phyloP scores from a whole-genome alignment of 2,797 vertebrate genomes.

The Ceryle rudis region DNA sequence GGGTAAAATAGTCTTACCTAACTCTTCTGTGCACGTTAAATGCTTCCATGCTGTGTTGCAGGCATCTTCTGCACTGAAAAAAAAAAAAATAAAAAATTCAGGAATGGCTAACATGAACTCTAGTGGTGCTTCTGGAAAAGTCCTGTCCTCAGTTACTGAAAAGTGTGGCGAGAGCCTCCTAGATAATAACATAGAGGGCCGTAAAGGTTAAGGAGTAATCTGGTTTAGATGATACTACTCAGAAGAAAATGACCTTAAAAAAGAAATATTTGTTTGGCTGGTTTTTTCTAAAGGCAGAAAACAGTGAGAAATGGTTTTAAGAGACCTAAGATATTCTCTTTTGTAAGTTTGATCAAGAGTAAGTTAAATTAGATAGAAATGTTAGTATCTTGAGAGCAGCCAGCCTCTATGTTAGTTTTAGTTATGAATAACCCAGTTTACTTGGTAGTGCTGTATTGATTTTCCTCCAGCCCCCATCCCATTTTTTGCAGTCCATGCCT shows the following conservation, averaged over 20 bases:
- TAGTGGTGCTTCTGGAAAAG: background rate
- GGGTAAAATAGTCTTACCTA: slow-evolving; percentile 39
- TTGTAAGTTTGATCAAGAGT: background rate
- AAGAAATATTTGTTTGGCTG: background rate
- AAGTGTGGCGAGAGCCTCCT: background rate
- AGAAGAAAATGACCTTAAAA: background rate
- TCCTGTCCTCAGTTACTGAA: background rate
- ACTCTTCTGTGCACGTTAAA: slow-evolving; percentile 47
- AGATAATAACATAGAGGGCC: background rate
- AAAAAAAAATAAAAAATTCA: background rate
- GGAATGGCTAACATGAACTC: background rate
- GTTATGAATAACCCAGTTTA: background rate
- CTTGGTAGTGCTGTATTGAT: background rate
- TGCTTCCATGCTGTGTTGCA: slow-evolving; percentile 19
- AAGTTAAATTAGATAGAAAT: background rate
- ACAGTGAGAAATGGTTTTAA: background rate
- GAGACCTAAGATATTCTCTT: background rate
- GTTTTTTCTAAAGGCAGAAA: background rate
- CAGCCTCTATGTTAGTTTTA: background rate
- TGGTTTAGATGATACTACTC: background rate
- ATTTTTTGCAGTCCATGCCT: background rate
- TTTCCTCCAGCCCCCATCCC: background rate
- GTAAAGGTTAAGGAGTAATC: background rate
- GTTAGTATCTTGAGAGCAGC: background rate
- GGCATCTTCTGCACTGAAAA: background rate